These are phyloP conservation scores for Pantherophis guttatus DNA, from an alignment of 2,113 vertebrate species.

Conservation along the genomic window DNA sequence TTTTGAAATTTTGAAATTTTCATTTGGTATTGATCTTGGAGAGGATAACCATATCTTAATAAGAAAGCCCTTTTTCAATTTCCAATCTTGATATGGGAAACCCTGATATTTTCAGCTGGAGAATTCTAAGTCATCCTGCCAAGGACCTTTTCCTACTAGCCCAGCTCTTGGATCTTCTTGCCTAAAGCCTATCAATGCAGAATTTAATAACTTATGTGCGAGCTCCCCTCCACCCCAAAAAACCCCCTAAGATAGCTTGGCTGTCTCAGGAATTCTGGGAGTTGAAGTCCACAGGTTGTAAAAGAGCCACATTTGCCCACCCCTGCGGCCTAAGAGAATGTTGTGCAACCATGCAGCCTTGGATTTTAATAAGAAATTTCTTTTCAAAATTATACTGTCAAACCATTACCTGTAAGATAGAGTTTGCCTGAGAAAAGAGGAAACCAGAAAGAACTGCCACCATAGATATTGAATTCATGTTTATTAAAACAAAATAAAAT, in stretches of 20 bases:
- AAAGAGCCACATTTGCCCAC: too few relatives aligned
- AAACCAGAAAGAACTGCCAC: neutral
- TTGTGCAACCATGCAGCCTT: neutral
- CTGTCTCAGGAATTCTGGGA: too few relatives aligned
- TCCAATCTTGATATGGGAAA: neutral
- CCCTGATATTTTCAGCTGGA: neutral
- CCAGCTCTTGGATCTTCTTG: neutral
- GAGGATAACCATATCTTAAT: neutral
- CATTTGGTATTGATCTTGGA: neutral
- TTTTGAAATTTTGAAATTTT: neutral
- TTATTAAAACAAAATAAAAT: neutral
- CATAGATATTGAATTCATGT: neutral
- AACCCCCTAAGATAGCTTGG: too few relatives aligned
- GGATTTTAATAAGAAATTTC: too few relatives aligned
- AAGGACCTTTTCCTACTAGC: neutral
- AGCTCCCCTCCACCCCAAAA: too few relatives aligned
- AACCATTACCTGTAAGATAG: neutral
- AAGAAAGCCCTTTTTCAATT: neutral
- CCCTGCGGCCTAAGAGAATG: neutral
- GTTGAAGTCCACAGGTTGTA: too few relatives aligned
- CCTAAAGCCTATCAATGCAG: neutral
- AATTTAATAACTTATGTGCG: neutral
- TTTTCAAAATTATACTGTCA: neutral
- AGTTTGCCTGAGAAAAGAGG: neutral
- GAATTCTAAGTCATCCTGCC: neutral